These are phyloP conservation scores for Tetraodon nigroviridis DNA, from an alignment of 2,113 vertebrate species.

Conservation along the genomic window DNA sequence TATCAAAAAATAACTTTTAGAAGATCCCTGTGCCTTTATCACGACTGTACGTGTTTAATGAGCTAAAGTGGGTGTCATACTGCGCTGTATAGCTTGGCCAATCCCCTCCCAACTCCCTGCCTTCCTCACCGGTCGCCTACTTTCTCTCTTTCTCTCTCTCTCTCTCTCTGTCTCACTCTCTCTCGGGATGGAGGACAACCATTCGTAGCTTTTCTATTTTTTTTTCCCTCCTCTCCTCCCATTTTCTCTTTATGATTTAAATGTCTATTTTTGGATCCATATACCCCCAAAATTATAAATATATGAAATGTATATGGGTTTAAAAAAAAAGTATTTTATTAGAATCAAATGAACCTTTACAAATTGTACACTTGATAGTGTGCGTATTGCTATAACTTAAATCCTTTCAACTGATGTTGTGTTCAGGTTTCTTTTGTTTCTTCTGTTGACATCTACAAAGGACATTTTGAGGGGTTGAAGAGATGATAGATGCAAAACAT, in stretches of 20 bases:
- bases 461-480: constrained; percentile 40
- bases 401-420: constrained; percentile 80
- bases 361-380: constrained; percentile 81
- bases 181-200: constrained; percentile 34
- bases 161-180: background rate
- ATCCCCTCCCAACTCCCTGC: constrained; percentile 47
- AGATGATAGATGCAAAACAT: constrained; percentile 76
- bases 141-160: constrained; percentile 19
- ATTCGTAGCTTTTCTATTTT: constrained; percentile 59
- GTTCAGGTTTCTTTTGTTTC: constrained; percentile 73
- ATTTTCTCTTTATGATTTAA: constrained; percentile 80
- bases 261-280: constrained; percentile 72
- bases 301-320: constrained; percentile 78
- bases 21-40: constrained; percentile 93
- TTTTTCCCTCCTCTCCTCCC: constrained; percentile 30
- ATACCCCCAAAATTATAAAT: constrained; percentile 70
- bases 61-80: constrained; percentile 91
- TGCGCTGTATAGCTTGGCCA: constrained; percentile 91
- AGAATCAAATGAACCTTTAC: constrained; percentile 78
- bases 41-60: constrained; percentile 88
- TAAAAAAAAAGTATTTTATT: constrained; percentile 72
- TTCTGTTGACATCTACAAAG: constrained; percentile 36
- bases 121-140: constrained; percentile 29
- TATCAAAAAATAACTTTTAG: constrained; percentile 89
- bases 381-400: constrained; percentile 73